These are phyloP conservation scores for Chelidonichthys spinosus DNA, from an alignment of 2,797 vertebrate species.

Conservation along the genomic window DNA sequence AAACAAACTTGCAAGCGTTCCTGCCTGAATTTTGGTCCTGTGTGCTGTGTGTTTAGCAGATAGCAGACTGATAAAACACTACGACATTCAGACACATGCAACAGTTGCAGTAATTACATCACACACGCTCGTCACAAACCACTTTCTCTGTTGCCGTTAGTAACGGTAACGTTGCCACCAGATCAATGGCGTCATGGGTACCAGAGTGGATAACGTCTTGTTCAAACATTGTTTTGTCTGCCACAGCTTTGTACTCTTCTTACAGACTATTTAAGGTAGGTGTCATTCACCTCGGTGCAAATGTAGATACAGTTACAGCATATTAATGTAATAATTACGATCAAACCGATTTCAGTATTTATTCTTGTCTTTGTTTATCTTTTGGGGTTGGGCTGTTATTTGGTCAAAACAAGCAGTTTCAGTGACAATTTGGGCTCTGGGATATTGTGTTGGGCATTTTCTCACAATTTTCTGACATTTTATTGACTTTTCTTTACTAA, in stretches of 20 bases:
- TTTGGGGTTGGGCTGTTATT: background rate
- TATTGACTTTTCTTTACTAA: background rate
- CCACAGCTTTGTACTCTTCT: constrained; percentile 71
- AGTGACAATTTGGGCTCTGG: background rate
- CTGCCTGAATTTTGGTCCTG: constrained; percentile 16
- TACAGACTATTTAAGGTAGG: constrained; percentile 82
- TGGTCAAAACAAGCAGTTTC: background rate
- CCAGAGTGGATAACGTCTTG: constrained; percentile 54
- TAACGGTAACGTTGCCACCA: background rate
- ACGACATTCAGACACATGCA: background rate
- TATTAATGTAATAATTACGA: no score
- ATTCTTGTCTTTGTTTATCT: background rate
- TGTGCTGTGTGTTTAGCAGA: background rate
- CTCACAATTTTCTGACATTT: background rate
- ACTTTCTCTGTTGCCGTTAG: background rate
- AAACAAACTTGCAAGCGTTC: constrained; percentile 61
- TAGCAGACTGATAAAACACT: background rate
- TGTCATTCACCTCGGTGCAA: background rate
- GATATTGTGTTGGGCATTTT: background rate
- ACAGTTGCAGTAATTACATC: background rate
- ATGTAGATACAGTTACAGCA: background rate
- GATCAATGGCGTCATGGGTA: constrained; percentile 71
- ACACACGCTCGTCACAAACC: background rate
- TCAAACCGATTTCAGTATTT: background rate
- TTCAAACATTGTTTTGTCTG: constrained; percentile 60